Conservation (phyloP, 2,888 invertebrate species). For the Amaurobius ferox region DNA sequence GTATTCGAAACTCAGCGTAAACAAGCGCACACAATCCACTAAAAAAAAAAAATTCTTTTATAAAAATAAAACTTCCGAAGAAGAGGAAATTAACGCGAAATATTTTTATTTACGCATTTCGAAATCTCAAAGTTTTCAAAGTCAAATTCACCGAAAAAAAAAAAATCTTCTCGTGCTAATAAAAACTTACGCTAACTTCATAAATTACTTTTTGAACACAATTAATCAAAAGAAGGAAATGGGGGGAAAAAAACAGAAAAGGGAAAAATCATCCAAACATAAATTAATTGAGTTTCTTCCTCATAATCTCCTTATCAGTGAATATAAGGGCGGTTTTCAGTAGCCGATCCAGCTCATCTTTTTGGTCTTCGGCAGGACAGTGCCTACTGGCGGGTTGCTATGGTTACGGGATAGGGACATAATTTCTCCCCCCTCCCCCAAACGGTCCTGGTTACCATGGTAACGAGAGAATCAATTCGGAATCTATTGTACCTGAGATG, state of each 20-base stretch:
- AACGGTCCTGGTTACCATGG: conserved; percentile 46
- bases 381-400: conserved; percentile 18
- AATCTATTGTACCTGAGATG: conserved; percentile 67
- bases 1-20: no score
- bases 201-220: conserved; percentile 2
- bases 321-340: conserved; percentile 27
- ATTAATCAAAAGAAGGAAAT: conserved; percentile 25
- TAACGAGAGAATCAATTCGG: conserved; percentile 62
- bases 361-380: background rate
- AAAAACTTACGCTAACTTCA: background rate
- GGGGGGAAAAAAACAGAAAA: no score
- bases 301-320: conserved; percentile 31
- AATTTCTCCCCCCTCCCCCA: background rate
- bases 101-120: no score
- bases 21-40: no score
- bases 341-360: conserved; percentile 23
- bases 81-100: no score
- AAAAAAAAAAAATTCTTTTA: no score
- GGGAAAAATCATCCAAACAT: conserved; percentile 19
- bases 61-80: no score
- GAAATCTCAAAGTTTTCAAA: no score
- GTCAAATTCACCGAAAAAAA: no score
- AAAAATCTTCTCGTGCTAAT: background rate
- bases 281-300: conserved; percentile 53
- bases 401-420: conserved; percentile 23